A percentile compares a stretch with the other conserved stretches of the same genome.
Conservation (phyloP, 2,797 vertebrate genomes). For the Sebastes baramenuke region DNA sequence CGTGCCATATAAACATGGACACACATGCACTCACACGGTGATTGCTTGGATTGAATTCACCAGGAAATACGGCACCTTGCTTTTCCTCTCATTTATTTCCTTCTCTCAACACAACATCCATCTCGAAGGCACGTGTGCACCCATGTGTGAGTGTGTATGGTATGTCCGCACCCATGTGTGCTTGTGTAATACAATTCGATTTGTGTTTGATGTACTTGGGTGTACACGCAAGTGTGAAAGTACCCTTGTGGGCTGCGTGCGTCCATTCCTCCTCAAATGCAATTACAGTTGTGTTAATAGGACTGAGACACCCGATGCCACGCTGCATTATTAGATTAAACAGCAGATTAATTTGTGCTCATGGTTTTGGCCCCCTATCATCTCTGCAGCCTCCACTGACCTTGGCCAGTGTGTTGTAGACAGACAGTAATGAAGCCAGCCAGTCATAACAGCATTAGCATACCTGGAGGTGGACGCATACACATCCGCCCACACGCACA, state of each 20-base stretch:
- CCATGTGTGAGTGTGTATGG: neutral
- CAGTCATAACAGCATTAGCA: conserved; percentile 80
- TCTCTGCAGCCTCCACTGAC: conserved; percentile 75
- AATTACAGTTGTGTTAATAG: conserved; percentile 82
- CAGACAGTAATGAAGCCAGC: conserved; percentile 80
- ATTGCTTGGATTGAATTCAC: conserved; percentile 43
- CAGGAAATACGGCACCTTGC: conserved; percentile 24
- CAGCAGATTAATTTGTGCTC: conserved; percentile 82
- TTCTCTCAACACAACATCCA: neutral
- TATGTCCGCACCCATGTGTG: conserved; percentile 19
- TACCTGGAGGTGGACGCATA: conserved; percentile 65
- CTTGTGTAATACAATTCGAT: conserved; percentile 55
- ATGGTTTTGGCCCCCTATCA: conserved; percentile 73
- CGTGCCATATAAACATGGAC: conserved; percentile 68
- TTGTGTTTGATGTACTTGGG: conserved; percentile 55
- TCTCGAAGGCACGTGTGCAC: neutral
- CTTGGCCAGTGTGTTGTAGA: conserved; percentile 77
- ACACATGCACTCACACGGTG: conserved; percentile 46
- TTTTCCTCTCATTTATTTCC: conserved; percentile 38
- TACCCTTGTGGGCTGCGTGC: conserved; percentile 56
- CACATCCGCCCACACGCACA: conserved; percentile 33
- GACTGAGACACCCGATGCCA: conserved; percentile 74
- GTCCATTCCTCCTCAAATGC: conserved; percentile 70
- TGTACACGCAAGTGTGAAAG: conserved; percentile 44
- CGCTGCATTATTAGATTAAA: conserved; percentile 83